These are phyloP conservation scores for Eubasilissa regina DNA, from an alignment of 1,140 invertebrate genomes.

Conservation along the genomic window DNA sequence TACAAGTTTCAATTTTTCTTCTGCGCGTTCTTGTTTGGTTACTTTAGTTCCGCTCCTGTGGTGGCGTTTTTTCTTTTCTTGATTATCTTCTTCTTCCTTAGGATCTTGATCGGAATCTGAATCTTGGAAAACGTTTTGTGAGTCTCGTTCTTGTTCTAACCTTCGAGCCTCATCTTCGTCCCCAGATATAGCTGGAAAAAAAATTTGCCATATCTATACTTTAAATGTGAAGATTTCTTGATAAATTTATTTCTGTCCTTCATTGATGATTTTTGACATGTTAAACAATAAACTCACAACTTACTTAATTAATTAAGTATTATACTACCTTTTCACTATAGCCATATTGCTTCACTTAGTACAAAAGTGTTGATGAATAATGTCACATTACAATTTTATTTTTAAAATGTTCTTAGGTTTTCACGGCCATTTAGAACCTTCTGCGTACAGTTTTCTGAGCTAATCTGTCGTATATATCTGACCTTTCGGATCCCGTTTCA, in stretches of 20 bases:
- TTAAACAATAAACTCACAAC: background rate
- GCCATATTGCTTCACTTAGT: no score
- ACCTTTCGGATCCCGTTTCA: no score
- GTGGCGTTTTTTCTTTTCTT: conserved; percentile 76
- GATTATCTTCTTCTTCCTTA: conserved; percentile 63
- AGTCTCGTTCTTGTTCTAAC: conserved; percentile 76
- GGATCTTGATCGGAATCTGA: conserved; percentile 68
- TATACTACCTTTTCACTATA: no score
- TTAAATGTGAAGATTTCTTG: no score
- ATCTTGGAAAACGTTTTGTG: conserved; percentile 71
- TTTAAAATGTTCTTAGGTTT: no score
- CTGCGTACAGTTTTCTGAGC: no score
- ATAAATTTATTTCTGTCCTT: background rate
- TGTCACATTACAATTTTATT: no score
- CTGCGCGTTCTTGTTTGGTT: conserved; percentile 74
- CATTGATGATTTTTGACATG: background rate
- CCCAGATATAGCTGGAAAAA: conserved; percentile 72
- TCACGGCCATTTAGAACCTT: no score
- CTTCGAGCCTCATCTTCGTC: conserved; percentile 87
- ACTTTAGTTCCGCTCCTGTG: conserved; percentile 74
- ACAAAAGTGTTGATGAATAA: no score
- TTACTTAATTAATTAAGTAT: no score
- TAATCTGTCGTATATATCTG: no score
- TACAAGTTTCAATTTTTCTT: conserved; percentile 79
- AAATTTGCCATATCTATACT: no score